These are phyloP conservation scores for Brachypteracias leptosomus DNA, from an alignment of 2,113 vertebrate species.

Conservation along the genomic window DNA sequence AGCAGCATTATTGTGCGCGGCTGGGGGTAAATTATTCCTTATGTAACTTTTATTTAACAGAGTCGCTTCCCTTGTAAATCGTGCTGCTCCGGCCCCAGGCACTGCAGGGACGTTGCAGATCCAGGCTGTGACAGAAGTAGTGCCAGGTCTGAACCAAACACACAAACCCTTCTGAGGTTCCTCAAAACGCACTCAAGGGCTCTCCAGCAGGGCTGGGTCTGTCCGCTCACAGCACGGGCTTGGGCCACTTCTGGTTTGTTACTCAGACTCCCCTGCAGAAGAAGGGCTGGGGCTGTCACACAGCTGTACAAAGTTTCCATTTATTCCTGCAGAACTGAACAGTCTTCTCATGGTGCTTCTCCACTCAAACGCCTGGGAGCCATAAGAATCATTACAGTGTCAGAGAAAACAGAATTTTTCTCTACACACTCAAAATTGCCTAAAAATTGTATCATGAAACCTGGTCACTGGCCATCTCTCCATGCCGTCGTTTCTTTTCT, in stretches of 20 bases:
- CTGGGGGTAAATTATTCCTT: conserved; percentile 27
- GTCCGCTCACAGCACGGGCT: not conserved
- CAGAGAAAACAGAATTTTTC: not conserved
- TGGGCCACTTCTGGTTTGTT: not conserved
- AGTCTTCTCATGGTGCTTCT: not conserved
- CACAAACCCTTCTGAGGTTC: not conserved
- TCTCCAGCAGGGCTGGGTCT: not conserved
- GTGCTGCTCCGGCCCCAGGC: fast-evolving
- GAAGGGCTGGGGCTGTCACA: not conserved
- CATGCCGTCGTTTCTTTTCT: not conserved
- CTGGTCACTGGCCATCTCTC: not conserved
- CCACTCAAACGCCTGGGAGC: not conserved
- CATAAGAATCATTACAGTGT: not conserved
- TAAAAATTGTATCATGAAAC: not conserved
- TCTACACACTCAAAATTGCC: not conserved
- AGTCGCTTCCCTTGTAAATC: not conserved
- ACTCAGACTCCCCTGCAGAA: not conserved
- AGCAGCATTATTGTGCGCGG: not conserved
- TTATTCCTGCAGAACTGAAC: not conserved
- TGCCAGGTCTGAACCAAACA: not conserved
- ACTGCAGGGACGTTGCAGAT: not conserved
- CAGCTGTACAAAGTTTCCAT: not conserved
- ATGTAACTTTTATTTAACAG: conserved; percentile 32
- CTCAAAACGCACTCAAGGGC: not conserved
- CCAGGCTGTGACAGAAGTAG: not conserved